These are phyloP conservation scores for Chrysomela aeneicollis DNA, from an alignment of 2,888 invertebrate species.

Conservation along the genomic window DNA sequence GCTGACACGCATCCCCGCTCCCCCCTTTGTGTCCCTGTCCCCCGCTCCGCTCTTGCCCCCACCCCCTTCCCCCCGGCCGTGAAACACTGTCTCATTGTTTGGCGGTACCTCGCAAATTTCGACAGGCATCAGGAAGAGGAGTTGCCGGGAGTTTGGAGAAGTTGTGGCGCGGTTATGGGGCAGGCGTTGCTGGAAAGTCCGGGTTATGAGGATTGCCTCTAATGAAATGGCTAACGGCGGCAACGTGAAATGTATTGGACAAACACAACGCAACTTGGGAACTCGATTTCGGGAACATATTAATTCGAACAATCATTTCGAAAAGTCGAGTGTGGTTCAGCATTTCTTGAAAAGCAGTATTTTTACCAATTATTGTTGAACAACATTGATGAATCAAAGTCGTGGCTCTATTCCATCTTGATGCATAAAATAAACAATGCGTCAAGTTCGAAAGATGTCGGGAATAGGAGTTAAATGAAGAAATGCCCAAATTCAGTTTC, in stretches of 20 bases:
- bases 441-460: no score
- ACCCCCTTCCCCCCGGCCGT: constrained; percentile 37
- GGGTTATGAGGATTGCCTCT: neutral
- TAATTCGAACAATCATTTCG: no score
- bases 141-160: constrained; percentile 14
- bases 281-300: no score
- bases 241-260: neutral
- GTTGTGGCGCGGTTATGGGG: constrained; percentile 17
- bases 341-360: no score
- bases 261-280: no score
- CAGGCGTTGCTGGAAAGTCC: neutral
- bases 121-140: constrained; percentile 12
- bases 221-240: constrained; percentile 12
- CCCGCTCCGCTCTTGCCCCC: constrained; percentile 47
- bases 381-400: no score
- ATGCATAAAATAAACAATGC: no score
- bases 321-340: no score
- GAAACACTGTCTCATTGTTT: constrained; percentile 54
- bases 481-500: no score
- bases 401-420: no score
- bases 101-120: constrained; percentile 39
- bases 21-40: constrained; percentile 43
- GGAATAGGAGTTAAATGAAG: no score
- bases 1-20: constrained; percentile 59
- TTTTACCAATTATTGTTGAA: no score